Conservation (phyloP, 2,113 vertebrate species). For the Aleadryas rufinucha region DNA sequence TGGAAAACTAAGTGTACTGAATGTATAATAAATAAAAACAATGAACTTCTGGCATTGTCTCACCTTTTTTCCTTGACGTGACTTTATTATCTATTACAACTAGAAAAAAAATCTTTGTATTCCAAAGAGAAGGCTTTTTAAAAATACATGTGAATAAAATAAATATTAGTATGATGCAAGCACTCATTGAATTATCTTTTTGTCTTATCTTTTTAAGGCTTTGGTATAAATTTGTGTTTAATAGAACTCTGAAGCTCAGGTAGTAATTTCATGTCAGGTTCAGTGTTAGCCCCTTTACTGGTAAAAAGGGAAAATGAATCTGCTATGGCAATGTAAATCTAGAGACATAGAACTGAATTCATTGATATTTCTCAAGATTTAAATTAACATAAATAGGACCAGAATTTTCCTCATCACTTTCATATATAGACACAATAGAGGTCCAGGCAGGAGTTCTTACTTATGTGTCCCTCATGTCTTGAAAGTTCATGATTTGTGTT, state of each 20-base stretch:
- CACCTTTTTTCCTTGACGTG: neutral
- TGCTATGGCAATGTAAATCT: neutral
- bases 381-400: neutral
- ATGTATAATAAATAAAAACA: neutral
- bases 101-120: neutral
- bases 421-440: neutral
- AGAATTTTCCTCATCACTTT: neutral
- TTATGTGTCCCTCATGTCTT: neutral
- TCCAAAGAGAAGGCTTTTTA: neutral
- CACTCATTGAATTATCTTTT: neutral
- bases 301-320: neutral
- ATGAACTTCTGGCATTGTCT: neutral
- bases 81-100: neutral
- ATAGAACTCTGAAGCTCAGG: neutral
- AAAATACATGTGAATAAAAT: neutral
- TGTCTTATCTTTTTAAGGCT: neutral
- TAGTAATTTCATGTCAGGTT: neutral
- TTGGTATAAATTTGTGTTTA: neutral
- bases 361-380: neutral
- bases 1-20: neutral
- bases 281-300: neutral
- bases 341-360: neutral
- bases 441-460: neutral
- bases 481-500: neutral
- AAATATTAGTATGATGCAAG: neutral